Evolutionary conservation across 1,140 invertebrate species (phyloP).

Genomic region (Maconellicoccus hirsutus): DNA sequence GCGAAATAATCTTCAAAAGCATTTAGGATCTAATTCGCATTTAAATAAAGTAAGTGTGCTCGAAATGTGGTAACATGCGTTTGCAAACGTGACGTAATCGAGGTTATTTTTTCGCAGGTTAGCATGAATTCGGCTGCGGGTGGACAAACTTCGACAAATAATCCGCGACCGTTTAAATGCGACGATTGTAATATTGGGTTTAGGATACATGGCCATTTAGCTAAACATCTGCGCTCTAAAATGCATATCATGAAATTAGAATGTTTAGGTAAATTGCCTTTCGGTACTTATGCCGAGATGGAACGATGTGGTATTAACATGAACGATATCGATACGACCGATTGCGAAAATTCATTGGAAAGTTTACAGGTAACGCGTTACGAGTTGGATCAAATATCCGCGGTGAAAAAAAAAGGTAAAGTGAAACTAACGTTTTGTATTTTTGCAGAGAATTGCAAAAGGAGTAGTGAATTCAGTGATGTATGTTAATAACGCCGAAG

Average conservation of each 20-base stretch:
- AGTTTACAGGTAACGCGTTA: conserved; percentile 67
- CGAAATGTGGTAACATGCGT: neutral
- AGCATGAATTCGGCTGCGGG: conserved; percentile 78
- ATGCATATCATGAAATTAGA: conserved; percentile 94
- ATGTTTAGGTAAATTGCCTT: conserved; percentile 81
- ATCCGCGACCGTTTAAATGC: conserved; percentile 89
- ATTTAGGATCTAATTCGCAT: conserved; percentile 77
- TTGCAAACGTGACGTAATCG: no score
- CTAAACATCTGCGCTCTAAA: conserved; percentile 92
- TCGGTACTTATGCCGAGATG: conserved; percentile 90
- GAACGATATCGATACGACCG: conserved; percentile 86
- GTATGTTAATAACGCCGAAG: neutral
- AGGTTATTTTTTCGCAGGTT: conserved; percentile 34
- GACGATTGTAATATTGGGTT: conserved; percentile 92
- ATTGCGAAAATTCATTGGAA: conserved; percentile 82
- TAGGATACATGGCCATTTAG: conserved; percentile 87
- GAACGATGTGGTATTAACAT: conserved; percentile 79
- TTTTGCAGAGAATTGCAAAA: conserved; percentile 17
- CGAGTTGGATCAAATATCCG: conserved; percentile 12
- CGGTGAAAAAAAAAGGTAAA: no score
- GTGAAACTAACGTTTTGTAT: no score
- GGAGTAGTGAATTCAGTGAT: neutral
- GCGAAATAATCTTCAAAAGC: conserved; percentile 83
- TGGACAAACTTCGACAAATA: conserved; percentile 60
- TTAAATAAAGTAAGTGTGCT: conserved; percentile 62